phyloP scores from a whole-genome alignment of 2,113 vertebrate genomes.

The Arenaria interpres region DNA sequence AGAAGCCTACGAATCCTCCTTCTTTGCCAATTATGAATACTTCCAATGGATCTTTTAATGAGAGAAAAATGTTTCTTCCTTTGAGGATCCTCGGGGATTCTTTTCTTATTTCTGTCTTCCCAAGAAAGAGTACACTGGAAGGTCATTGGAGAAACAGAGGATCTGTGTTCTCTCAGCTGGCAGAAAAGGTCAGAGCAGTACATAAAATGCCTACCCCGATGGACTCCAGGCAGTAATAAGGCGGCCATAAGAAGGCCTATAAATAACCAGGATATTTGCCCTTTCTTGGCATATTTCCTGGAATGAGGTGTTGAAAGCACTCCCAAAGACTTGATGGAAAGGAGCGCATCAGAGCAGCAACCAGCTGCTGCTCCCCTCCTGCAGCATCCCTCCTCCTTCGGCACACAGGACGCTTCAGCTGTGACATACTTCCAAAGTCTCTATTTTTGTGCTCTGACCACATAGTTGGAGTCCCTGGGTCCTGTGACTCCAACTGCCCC shows the following conservation, averaged over 20 bases:
- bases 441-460: rapidly evolving
- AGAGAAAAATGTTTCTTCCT: background rate
- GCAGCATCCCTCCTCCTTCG: background rate
- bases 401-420: rapidly evolving
- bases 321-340: background rate
- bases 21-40: background rate
- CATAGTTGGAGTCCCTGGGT: rapidly evolving
- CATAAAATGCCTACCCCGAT: conserved; percentile 14
- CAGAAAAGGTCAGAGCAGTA: conserved; percentile 48
- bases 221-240: conserved; percentile 20
- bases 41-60: background rate
- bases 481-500: background rate
- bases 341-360: background rate
- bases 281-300: conserved; percentile 30
- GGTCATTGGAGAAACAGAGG: background rate
- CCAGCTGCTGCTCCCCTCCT: background rate
- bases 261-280: conserved; percentile 22
- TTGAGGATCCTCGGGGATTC: background rate
- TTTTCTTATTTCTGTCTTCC: background rate
- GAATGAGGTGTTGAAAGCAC: background rate
- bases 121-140: background rate
- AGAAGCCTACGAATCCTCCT: background rate
- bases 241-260: background rate
- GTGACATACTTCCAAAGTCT: background rate
- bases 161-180: background rate